These are phyloP conservation scores for Drosophila azteca DNA, from an alignment of 1,140 invertebrate genomes.

Conservation along the genomic window DNA sequence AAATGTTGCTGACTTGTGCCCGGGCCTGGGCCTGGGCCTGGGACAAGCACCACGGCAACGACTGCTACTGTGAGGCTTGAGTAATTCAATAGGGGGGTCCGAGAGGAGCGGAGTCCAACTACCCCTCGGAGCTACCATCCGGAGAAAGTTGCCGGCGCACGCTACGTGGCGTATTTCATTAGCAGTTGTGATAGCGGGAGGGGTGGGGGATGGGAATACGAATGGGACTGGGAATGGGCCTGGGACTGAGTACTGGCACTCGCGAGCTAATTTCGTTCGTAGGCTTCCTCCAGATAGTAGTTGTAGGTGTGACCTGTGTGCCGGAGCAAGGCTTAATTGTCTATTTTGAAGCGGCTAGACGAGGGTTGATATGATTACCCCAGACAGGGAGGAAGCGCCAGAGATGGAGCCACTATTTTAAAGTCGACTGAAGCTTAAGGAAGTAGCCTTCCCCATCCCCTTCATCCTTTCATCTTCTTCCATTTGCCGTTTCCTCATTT, in stretches of 20 bases:
- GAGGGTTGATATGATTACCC: constrained; percentile 46
- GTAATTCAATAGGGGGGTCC: constrained; percentile 72
- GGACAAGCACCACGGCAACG: constrained; percentile 20
- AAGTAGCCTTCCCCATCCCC: neutral
- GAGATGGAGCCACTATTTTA: constrained; percentile 11
- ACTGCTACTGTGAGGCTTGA: constrained; percentile 54
- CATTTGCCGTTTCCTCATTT: constrained; percentile 31
- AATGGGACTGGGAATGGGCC: constrained; percentile 1
- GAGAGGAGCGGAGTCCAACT: constrained; percentile 31
- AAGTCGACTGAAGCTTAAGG: constrained; percentile 20
- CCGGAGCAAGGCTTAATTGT: constrained; percentile 50
- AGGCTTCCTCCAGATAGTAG: constrained; percentile 31
- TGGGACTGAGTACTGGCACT: constrained; percentile 22
- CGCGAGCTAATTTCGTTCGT: constrained; percentile 41
- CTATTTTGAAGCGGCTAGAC: constrained; percentile 54
- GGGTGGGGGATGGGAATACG: constrained; percentile 15
- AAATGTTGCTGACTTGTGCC: constrained; percentile 80
- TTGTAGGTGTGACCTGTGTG: constrained; percentile 39
- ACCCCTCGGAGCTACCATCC: constrained; percentile 18
- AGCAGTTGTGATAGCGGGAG: constrained; percentile 61
- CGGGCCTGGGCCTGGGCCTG: constrained; percentile 14
- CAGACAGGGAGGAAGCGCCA: neutral
- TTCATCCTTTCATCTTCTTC: neutral
- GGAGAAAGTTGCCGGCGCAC: constrained; percentile 63
- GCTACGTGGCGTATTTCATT: constrained; percentile 78